Conservation (phyloP, 2,888 invertebrate genomes). For the Halocaridina rubra region DNA sequence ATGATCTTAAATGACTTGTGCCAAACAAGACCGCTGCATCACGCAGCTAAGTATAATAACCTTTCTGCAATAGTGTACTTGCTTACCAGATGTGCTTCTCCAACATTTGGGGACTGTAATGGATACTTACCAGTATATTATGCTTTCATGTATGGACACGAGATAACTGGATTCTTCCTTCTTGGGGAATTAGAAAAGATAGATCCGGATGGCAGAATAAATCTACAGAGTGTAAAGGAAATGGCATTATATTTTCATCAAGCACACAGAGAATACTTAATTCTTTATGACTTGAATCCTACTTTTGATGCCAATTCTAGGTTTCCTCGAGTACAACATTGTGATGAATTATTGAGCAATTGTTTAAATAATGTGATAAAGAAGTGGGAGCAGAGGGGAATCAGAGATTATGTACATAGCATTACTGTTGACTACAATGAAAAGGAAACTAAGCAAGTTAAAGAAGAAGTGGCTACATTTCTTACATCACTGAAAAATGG, state of each 20-base stretch:
- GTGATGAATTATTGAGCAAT: not conserved
- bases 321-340: not conserved
- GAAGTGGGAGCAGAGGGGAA: not conserved
- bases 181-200: not conserved
- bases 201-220: too few relatives aligned
- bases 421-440: not conserved
- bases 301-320: not conserved
- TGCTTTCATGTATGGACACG: conserved; percentile 13
- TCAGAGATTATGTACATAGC: not conserved
- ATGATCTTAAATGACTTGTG: conserved; percentile 2
- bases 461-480: not conserved
- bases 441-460: not conserved
- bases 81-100: not conserved
- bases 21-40: conserved; percentile 1
- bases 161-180: not conserved
- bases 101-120: not conserved
- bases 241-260: not conserved
- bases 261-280: not conserved
- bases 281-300: not conserved
- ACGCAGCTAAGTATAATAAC: not conserved
- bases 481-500: not conserved
- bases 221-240: not conserved
- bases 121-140: not conserved
- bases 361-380: not conserved
- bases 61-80: not conserved